Evolutionary conservation across 2,888 invertebrate genomes (phyloP), one percentile per base, ranked within the genome.

Genomic region (Diaperis boleti): DNA sequence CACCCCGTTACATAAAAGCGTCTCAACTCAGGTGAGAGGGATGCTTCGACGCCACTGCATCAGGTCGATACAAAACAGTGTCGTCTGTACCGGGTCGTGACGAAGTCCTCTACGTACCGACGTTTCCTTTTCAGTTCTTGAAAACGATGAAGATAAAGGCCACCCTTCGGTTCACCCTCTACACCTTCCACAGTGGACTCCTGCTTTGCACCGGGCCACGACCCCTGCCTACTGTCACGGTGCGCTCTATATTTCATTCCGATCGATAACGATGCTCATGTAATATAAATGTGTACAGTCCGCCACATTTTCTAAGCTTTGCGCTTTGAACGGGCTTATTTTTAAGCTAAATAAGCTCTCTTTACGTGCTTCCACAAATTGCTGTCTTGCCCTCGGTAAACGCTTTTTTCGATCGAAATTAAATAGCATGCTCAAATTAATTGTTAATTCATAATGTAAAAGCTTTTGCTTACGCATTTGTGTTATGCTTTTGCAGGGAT

Each of bases 211-310:
- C 45, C 45, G 29, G 62, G 59, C 45, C 26, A 50, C 44, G 62
- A 52, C 52, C 39, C 45, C 35, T 33, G 62, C 45, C 57, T 56
- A 42, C 59, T 35, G 39, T 61, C 15, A 59, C 59, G 67, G 63
- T 60, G 59, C 64, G 68, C 64, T 67, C 62, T 64, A 63, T 62
- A 64, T 69, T 66, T 57, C 63, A 55, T 41, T 56, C 35, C 65
- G 68, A 74, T 74, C 74, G 67, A 74, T 74, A 74, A 62, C 37
- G 68, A 59, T 62, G 68, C 68, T 65, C 68, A 64, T 70, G 67
- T 69, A 64, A 65, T 67, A 69, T 65, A 65, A 61, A 67, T 67
- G 70, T 59, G 54, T 59, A 63, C 42, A 59, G 20, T 52, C 45
- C 20, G 41, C 33, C 26, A 37, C 47, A 33, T 35, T 45, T 10